These are phyloP conservation scores for Drosophila mulleri DNA, from an alignment of 2,888 invertebrate species.

Conservation along the genomic window DNA sequence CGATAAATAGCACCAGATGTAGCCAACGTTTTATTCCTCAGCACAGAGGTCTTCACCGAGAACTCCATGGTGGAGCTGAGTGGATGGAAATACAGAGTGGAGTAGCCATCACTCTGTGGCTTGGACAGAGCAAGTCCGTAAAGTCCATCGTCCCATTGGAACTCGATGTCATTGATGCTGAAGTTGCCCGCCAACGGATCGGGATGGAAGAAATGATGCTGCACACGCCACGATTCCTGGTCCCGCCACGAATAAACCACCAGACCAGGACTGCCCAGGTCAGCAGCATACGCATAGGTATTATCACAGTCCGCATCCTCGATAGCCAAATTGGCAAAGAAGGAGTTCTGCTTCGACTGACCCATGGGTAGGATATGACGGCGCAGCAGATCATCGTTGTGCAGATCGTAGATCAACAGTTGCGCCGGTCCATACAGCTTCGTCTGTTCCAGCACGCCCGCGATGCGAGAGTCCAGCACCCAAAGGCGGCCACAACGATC, in stretches of 20 bases:
- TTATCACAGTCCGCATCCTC: slow-evolving; percentile 91
- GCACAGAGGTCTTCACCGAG: slow-evolving; percentile 89
- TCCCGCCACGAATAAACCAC: slow-evolving; percentile 91
- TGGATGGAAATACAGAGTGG: slow-evolving; percentile 92
- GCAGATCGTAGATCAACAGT: slow-evolving; percentile 90
- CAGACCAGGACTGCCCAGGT: slow-evolving; percentile 89
- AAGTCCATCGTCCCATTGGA: slow-evolving; percentile 92
- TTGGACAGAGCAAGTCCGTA: slow-evolving; percentile 91
- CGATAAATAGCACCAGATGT: slow-evolving; percentile 86
- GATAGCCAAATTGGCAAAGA: slow-evolving; percentile 91
- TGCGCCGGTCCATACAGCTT: slow-evolving; percentile 87
- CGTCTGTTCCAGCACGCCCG: slow-evolving; percentile 87
- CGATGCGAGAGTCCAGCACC: slow-evolving; percentile 91
- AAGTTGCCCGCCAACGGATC: slow-evolving; percentile 91
- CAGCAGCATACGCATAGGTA: slow-evolving; percentile 90
- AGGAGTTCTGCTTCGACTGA: slow-evolving; percentile 89
- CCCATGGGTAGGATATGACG: slow-evolving; percentile 88
- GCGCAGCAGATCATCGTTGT: slow-evolving; percentile 89
- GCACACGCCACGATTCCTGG: slow-evolving; percentile 90
- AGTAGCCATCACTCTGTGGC: slow-evolving; percentile 88
- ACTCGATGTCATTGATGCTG: slow-evolving; percentile 89
- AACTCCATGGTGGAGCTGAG: slow-evolving; percentile 92
- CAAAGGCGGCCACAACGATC: slow-evolving; percentile 92
- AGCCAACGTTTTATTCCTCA: slow-evolving; percentile 87
- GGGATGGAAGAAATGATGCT: slow-evolving; percentile 89